Evolutionary conservation across 2,113 vertebrate species (phyloP), one percentile per base, ranked within the genome.

Genomic region (Cephalopterus ornatus): DNA sequence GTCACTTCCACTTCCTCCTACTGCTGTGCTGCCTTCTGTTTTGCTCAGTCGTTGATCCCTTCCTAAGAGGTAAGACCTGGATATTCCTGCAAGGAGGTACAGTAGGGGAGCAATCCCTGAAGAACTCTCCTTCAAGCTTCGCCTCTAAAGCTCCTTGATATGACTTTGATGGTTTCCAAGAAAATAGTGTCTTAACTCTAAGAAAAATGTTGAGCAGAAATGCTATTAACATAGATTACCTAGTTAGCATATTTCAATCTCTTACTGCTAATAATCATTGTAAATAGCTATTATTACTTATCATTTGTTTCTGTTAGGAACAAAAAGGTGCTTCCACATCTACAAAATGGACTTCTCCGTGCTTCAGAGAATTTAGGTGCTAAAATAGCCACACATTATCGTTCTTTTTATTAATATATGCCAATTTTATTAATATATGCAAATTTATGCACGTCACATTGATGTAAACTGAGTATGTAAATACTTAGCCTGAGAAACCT

Each of bases 381-480:
- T 74, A 87, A 93, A 86, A 91, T 66, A 95, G 26, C 88, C 65
- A 53, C 55, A 93, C 30, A 59, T 92, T 81, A 88, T 56, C 0
- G 1, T 28, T 67, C 71, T 96, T 83, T 79, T 85, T 79, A 93
- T 88, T 93, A 76, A 90, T 73, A 88, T 92, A 95, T 89, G 85
- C 27, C 85, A 84, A 67, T 75, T 32, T 9, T 49, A 88, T 86
- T 96, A 91, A 94, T 85, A 81, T 56, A 95, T 93, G 88, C 44
- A 91, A 92, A 95, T 75, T 3, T 61, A 78, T 91, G 53, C 58
- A 58, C 52, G 88, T 56, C 85, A 94, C 59, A 72, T 71, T 96
- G 91, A 87, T 68, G 70, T 92, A 94, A 93, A 95, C 59, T 58
- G 62, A 92, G 65, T 50, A 67, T 93, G 73, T 95, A 92, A 96